Evolutionary conservation across 2,113 vertebrate species (phyloP).

Genomic region (Ceuthmochares aereus): DNA sequence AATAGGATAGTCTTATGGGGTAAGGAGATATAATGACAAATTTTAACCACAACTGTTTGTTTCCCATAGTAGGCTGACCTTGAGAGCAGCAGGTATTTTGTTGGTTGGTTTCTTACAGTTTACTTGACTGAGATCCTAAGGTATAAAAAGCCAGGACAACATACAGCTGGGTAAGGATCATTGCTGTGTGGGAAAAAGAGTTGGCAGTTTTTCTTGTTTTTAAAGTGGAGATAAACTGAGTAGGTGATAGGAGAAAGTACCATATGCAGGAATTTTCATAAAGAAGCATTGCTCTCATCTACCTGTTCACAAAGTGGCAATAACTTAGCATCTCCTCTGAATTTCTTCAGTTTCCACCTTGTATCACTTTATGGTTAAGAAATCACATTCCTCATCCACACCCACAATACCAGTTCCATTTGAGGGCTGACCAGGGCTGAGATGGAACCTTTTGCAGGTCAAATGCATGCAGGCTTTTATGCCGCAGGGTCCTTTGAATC

Average conservation of each 20-base stretch:
- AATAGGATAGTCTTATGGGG: not conserved
- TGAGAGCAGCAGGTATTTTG: not conserved
- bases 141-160: not conserved
- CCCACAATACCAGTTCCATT: too few relatives aligned
- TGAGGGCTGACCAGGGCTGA: too few relatives aligned
- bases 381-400: too few relatives aligned
- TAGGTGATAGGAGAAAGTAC: not conserved
- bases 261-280: too few relatives aligned
- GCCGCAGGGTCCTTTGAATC: too few relatives aligned
- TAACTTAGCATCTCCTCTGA: too few relatives aligned
- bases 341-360: too few relatives aligned
- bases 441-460: too few relatives aligned
- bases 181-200: not conserved
- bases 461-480: too few relatives aligned
- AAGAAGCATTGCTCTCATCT: too few relatives aligned
- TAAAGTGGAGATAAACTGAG: not conserved
- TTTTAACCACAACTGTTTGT: not conserved
- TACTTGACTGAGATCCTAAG: not conserved
- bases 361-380: too few relatives aligned
- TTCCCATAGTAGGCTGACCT: fast-evolving
- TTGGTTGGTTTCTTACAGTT: not conserved
- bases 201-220: not conserved
- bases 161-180: not conserved
- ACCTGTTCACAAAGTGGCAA: too few relatives aligned
- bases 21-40: not conserved